Evolutionary conservation across 2,113 vertebrate species (phyloP).

Genomic region (Argyrosomus japonicus): DNA sequence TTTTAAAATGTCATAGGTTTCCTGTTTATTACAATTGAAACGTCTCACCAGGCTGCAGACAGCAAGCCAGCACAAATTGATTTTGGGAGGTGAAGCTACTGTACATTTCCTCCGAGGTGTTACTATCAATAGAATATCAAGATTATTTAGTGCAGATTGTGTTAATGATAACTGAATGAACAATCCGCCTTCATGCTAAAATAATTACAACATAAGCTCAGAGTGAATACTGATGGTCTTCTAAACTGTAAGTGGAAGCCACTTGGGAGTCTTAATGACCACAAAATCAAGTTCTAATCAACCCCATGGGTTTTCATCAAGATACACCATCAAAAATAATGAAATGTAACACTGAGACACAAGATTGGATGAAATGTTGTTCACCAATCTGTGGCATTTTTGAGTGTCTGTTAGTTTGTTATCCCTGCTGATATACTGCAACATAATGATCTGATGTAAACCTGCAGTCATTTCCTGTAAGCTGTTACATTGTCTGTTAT

Average conservation of each 20-base stretch:
- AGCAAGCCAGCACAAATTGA: background rate
- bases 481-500: background rate
- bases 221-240: background rate
- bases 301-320: slow-evolving; percentile 21
- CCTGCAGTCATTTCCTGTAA: background rate
- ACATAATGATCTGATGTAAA: background rate
- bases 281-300: slow-evolving; percentile 37
- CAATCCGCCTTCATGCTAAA: slow-evolving; percentile 3
- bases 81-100: background rate
- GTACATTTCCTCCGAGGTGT: background rate
- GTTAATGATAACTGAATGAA: background rate
- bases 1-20: background rate
- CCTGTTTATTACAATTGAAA: background rate
- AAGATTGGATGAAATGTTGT: background rate
- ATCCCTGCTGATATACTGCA: background rate
- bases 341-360: background rate
- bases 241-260: slow-evolving; percentile 40
- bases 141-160: slow-evolving; percentile 18
- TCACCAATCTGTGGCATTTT: slow-evolving; percentile 5
- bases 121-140: slow-evolving; percentile 7
- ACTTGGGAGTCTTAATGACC: slow-evolving; percentile 44
- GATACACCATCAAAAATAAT: slow-evolving; percentile 24
- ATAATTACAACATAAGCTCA: slow-evolving; percentile 10
- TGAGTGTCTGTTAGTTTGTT: background rate
- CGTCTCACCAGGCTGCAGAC: background rate